Evolutionary conservation across 2,888 invertebrate genomes (phyloP).

Genomic region (Mythimna loreyi): DNA sequence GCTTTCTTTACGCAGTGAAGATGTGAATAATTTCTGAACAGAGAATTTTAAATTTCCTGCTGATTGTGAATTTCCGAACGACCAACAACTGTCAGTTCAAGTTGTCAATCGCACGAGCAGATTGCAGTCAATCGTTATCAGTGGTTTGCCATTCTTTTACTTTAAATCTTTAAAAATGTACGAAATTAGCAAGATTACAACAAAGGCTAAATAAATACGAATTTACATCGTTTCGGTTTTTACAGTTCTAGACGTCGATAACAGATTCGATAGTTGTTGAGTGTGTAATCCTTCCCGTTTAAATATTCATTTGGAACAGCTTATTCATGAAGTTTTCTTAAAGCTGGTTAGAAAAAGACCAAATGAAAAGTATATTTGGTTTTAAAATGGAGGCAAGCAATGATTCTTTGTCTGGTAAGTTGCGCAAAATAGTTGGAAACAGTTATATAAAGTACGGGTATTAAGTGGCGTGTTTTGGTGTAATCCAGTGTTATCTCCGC

Average conservation of each 20-base stretch:
- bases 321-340: constrained; percentile 49
- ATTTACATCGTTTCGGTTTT: background rate
- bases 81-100: constrained; percentile 29
- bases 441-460: constrained; percentile 41
- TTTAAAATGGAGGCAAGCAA: constrained; percentile 84
- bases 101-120: constrained; percentile 49
- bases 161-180: constrained; percentile 49
- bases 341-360: constrained; percentile 40
- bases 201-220: constrained; percentile 18
- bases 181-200: constrained; percentile 43
- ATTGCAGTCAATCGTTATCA: constrained; percentile 60
- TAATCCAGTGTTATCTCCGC: constrained; percentile 79
- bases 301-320: constrained; percentile 44
- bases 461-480: constrained; percentile 55
- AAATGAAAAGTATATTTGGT: constrained; percentile 56
- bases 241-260: constrained; percentile 1
- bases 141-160: constrained; percentile 41
- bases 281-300: constrained; percentile 18
- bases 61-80: constrained; percentile 44
- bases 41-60: constrained; percentile 2
- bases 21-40: constrained; percentile 13
- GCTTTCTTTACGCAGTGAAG: background rate
- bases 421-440: constrained; percentile 22
- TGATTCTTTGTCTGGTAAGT: constrained; percentile 85
- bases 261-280: constrained; percentile 7